phyloP scores from a whole-genome alignment of 2,888 invertebrate genomes.

The Hypolimnas misippus region DNA sequence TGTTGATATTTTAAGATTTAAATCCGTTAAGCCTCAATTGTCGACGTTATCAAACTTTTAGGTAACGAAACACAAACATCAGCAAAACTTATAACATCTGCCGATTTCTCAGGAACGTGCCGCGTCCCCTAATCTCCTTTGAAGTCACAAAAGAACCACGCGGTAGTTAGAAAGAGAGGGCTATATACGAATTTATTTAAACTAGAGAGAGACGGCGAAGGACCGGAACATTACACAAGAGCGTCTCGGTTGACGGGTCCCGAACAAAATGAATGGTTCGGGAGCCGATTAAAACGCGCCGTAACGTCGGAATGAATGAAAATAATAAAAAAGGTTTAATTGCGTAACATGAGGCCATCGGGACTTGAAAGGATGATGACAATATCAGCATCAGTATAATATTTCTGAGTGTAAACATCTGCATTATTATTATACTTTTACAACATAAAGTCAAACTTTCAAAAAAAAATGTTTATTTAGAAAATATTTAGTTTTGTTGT shows the following conservation, averaged over 20 bases:
- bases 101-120: conserved; percentile 81
- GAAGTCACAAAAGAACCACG: conserved; percentile 70
- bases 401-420: conserved; percentile 27
- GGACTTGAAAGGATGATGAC: conserved; percentile 47
- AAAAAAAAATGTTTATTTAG: too few relatives aligned
- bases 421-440: conserved; percentile 20
- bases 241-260: conserved; percentile 78
- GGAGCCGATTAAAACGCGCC: conserved; percentile 76
- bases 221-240: conserved; percentile 79
- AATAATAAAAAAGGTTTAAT: conserved; percentile 69
- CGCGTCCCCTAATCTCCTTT: conserved; percentile 74
- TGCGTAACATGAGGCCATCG: conserved; percentile 70
- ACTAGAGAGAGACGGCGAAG: conserved; percentile 51
- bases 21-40: conserved; percentile 47
- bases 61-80: conserved; percentile 61
- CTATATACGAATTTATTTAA: conserved; percentile 26
- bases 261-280: conserved; percentile 79
- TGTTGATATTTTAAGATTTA: conserved; percentile 42
- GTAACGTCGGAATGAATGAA: conserved; percentile 75
- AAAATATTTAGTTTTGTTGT: neutral
- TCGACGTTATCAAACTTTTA: conserved; percentile 65
- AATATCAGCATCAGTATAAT: conserved; percentile 26
- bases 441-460: neutral
- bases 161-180: conserved; percentile 58
- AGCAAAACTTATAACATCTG: conserved; percentile 73